Evolutionary conservation across 2,113 vertebrate species (phyloP).

Genomic region (Myrmophylax atrothorax): DNA sequence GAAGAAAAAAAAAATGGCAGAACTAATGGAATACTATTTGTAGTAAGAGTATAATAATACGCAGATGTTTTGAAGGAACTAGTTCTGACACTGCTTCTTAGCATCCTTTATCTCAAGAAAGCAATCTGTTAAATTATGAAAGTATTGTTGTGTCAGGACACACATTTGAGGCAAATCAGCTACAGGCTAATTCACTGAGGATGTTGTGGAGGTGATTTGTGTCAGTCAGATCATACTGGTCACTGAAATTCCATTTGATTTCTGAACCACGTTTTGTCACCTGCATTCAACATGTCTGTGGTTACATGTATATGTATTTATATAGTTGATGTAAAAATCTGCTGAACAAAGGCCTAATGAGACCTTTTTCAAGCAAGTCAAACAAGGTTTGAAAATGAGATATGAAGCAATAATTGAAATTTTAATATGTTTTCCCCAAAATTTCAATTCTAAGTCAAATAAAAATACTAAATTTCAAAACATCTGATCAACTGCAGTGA

Average conservation of each 20-base stretch:
- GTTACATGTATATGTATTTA: background rate
- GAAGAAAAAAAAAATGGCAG: background rate
- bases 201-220: background rate
- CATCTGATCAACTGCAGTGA: background rate
- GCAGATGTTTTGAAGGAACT: background rate
- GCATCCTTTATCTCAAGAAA: background rate
- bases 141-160: background rate
- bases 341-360: background rate
- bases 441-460: background rate
- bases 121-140: background rate
- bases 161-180: background rate
- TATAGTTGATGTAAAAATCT: background rate
- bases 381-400: background rate
- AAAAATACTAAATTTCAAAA: background rate
- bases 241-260: background rate
- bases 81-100: background rate
- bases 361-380: background rate
- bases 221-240: background rate
- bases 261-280: background rate
- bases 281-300: accelerated
- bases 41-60: background rate
- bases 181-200: background rate
- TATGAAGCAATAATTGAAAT: background rate
- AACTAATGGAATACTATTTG: background rate
- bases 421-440: background rate